Evolutionary conservation across 2,797 vertebrate species (phyloP).

Genomic region (Hemibagrus guttatus): DNA sequence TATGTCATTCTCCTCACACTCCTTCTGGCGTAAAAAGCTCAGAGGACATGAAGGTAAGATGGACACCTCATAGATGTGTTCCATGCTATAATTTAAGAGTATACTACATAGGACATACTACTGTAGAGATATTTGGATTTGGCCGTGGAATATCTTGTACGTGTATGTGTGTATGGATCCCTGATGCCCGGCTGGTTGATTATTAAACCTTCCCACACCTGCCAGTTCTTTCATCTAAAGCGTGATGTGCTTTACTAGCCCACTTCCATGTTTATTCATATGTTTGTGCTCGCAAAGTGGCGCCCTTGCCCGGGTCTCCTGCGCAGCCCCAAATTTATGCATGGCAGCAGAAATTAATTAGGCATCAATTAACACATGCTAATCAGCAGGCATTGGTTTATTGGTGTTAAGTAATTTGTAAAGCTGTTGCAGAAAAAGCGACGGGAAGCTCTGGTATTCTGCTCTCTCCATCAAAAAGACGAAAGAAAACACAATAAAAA

Average conservation of each 20-base stretch:
- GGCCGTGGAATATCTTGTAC: background rate
- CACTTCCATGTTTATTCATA: constrained; percentile 82
- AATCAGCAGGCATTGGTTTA: constrained; percentile 77
- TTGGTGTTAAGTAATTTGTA: constrained; percentile 80
- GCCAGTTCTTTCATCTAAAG: constrained; percentile 63
- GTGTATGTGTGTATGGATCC: background rate
- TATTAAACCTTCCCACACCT: constrained; percentile 72
- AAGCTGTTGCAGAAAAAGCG: constrained; percentile 70
- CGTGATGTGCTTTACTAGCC: constrained; percentile 67
- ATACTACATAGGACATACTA: background rate
- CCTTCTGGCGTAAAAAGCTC: constrained; percentile 5
- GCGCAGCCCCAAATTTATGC: constrained; percentile 76
- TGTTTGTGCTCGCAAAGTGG: constrained; percentile 75
- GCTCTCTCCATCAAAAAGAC: constrained; percentile 55
- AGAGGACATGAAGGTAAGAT: constrained; percentile 5
- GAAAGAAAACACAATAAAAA: constrained; percentile 68
- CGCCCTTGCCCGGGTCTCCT: constrained; percentile 71
- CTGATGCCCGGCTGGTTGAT: constrained; percentile 61
- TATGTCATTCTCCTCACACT: constrained; percentile 22
- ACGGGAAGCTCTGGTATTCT: constrained; percentile 70
- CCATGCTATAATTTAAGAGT: background rate
- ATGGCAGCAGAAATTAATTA: constrained; percentile 84
- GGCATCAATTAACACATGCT: constrained; percentile 84
- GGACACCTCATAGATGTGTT: background rate
- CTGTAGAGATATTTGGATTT: background rate